phyloP scores from a whole-genome alignment of 2,888 invertebrate species.

The Eilema depressum region DNA sequence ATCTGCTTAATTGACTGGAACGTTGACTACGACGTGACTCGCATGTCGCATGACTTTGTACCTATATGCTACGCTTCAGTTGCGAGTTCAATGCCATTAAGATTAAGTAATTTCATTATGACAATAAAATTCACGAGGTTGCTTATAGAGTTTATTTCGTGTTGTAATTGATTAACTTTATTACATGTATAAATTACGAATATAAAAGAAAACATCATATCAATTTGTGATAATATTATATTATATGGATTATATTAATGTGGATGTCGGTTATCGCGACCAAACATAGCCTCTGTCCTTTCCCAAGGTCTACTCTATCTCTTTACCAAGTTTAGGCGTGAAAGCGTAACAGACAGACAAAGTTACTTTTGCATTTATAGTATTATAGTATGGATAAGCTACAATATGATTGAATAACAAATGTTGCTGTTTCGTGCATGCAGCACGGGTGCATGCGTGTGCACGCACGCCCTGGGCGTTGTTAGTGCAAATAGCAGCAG shows the following conservation, averaged over 20 bases:
- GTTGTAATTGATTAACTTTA: conserved; percentile 26
- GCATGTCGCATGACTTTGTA: conserved; percentile 1
- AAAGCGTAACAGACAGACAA: too few relatives aligned
- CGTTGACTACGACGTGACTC: conserved; percentile 22
- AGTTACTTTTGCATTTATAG: too few relatives aligned
- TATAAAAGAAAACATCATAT: conserved; percentile 26
- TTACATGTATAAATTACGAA: conserved; percentile 29
- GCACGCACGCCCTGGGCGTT: too few relatives aligned
- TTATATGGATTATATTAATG: too few relatives aligned
- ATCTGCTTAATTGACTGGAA: conserved; percentile 40
- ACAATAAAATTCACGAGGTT: not conserved
- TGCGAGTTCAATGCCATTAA: not conserved
- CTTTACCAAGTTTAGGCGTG: too few relatives aligned
- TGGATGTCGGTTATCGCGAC: too few relatives aligned
- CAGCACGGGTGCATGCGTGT: too few relatives aligned
- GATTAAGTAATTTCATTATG: not conserved
- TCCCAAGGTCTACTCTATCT: too few relatives aligned
- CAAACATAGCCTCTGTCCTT: too few relatives aligned
- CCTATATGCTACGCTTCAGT: not conserved
- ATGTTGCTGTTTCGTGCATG: too few relatives aligned
- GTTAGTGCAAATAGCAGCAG: too few relatives aligned
- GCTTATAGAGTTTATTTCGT: not conserved
- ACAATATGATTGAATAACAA: not conserved
- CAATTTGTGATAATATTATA: conserved; percentile 34
- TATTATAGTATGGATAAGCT: too few relatives aligned